Percentiles rank a stretch among this genome's conserved stretches.
Conservation (phyloP, 2,888 invertebrate species). For the Apamea epomidion region DNA sequence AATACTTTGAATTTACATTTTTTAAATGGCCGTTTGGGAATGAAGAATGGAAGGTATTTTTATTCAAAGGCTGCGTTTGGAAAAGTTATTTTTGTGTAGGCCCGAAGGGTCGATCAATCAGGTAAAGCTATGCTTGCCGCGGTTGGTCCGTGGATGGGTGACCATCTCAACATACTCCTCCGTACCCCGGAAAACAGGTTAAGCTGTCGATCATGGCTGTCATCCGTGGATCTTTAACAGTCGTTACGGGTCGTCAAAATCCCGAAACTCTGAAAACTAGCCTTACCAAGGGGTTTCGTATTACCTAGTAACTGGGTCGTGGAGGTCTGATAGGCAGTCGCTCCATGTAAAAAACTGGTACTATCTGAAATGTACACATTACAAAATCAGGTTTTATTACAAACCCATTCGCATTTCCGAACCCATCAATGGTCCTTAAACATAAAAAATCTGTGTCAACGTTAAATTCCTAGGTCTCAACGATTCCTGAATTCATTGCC, state of each 20-base stretch:
- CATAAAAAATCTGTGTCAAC: slow-evolving; percentile 1
- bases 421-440: background rate
- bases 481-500: slow-evolving; percentile 28
- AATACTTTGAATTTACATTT: slow-evolving; percentile 53
- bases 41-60: slow-evolving; percentile 17
- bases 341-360: too few relatives aligned
- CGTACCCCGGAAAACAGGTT: too few relatives aligned
- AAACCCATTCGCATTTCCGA: background rate
- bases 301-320: too few relatives aligned
- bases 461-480: background rate
- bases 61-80: background rate
- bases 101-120: background rate
- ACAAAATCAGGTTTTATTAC: background rate
- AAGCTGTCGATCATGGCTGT: too few relatives aligned
- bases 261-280: too few relatives aligned
- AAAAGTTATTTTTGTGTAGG: background rate
- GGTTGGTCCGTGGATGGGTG: background rate
- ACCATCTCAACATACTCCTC: background rate
- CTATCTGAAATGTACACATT: too few relatives aligned
- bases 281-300: too few relatives aligned
- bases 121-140: background rate
- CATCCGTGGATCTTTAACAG: too few relatives aligned
- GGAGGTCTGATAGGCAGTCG: too few relatives aligned
- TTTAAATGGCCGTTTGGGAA: slow-evolving; percentile 37
- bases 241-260: too few relatives aligned